Evolutionary conservation across 2,888 invertebrate species (phyloP).

Genomic region (Luperina testacea): DNA sequence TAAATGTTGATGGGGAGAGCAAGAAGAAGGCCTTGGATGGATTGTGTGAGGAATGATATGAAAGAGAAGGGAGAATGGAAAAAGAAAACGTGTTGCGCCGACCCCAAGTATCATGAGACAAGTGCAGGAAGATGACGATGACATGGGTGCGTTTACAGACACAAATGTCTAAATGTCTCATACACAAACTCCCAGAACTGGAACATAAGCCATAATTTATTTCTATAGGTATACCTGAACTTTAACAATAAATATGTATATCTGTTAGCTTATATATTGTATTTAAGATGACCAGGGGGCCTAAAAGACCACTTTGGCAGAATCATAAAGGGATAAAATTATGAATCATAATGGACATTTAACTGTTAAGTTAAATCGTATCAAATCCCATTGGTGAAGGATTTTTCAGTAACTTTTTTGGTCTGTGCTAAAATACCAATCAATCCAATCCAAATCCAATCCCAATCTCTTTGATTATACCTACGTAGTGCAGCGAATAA

Average conservation of each 20-base stretch:
- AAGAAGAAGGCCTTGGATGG: background rate
- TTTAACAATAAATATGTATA: too few relatives aligned
- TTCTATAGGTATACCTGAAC: background rate
- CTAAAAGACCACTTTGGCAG: too few relatives aligned
- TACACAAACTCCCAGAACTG: background rate
- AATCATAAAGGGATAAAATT: too few relatives aligned
- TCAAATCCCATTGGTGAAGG: too few relatives aligned
- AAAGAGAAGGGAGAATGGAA: background rate
- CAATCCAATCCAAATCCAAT: too few relatives aligned
- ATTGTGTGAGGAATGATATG: background rate
- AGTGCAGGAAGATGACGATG: background rate
- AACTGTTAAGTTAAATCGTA: too few relatives aligned
- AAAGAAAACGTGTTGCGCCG: background rate
- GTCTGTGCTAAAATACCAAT: too few relatives aligned
- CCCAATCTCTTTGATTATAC: too few relatives aligned
- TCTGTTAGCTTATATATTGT: background rate
- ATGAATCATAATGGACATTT: too few relatives aligned
- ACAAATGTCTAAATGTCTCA: background rate
- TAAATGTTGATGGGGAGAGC: background rate
- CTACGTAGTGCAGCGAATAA: too few relatives aligned
- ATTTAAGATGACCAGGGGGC: too few relatives aligned
- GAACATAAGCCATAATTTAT: background rate
- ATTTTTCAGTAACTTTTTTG: too few relatives aligned
- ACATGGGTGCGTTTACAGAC: background rate
- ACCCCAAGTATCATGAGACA: background rate